Evolutionary conservation across 2,113 vertebrate genomes (phyloP).

Genomic region (Sitta europaea): DNA sequence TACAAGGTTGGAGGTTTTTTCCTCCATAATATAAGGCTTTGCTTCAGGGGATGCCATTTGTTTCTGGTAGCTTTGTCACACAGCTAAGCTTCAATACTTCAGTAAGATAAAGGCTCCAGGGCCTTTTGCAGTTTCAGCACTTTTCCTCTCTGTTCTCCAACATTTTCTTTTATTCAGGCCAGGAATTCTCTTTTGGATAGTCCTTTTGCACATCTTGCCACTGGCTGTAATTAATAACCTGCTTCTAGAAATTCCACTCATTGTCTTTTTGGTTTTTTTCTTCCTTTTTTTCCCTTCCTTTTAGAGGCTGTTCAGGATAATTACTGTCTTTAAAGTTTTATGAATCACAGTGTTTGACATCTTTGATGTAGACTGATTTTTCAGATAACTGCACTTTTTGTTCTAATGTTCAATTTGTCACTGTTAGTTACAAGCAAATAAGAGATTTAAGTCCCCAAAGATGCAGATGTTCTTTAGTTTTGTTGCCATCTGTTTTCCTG

Average conservation of each 20-base stretch:
- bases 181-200: slow-evolving; percentile 61
- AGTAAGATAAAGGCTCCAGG: neutral
- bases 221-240: slow-evolving; percentile 69
- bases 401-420: slow-evolving; percentile 53
- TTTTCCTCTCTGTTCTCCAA: slow-evolving; percentile 27
- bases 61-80: slow-evolving; percentile 8
- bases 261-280: slow-evolving; percentile 18
- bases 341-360: slow-evolving; percentile 56
- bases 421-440: slow-evolving; percentile 57
- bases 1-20: neutral
- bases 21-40: neutral
- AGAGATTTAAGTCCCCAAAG: slow-evolving; percentile 56
- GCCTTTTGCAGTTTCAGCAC: slow-evolving; percentile 22
- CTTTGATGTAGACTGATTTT: slow-evolving; percentile 49
- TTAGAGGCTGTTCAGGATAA: slow-evolving; percentile 45
- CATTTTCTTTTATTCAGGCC: slow-evolving; percentile 56
- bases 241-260: slow-evolving; percentile 56
- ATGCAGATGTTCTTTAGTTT: slow-evolving; percentile 63
- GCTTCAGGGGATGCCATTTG: slow-evolving; percentile 2
- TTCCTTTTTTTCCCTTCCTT: neutral
- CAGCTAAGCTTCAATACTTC: neutral
- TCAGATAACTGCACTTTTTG: slow-evolving; percentile 42
- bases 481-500: slow-evolving; percentile 65
- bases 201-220: slow-evolving; percentile 66
- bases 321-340: slow-evolving; percentile 69